Percentiles rank a stretch among this genome's conserved stretches.
Conservation (phyloP, 2,888 invertebrate species). For the Eupithecia tripunctaria region DNA sequence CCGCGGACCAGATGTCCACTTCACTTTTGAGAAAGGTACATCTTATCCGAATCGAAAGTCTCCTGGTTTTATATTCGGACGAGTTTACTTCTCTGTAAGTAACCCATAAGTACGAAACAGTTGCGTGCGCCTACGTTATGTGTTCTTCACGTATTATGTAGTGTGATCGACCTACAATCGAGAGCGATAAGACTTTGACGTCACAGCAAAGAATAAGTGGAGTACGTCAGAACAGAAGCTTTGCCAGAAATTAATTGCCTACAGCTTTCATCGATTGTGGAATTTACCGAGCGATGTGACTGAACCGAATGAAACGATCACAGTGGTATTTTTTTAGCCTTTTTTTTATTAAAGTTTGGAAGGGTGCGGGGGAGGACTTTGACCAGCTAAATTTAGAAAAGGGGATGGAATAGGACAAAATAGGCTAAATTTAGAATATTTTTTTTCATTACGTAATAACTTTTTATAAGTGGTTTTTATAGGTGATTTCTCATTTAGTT, state of each 20-base stretch:
- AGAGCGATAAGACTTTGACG: constrained; percentile 47
- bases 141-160: background rate
- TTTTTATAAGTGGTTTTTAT: background rate
- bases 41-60: no score
- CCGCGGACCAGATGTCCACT: no score
- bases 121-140: background rate
- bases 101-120: background rate
- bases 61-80: no score
- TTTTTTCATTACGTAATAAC: background rate
- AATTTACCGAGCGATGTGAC: constrained; percentile 22
- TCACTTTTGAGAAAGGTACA: no score
- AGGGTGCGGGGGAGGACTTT: no score
- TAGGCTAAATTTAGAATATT: background rate
- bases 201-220: constrained; percentile 43
- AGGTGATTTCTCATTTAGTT: no score
- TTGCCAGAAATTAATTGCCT: constrained; percentile 54
- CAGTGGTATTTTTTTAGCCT: no score
- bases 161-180: constrained; percentile 31
- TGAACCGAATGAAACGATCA: background rate
- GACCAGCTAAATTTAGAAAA: no score
- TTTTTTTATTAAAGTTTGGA: no score
- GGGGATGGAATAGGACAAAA: no score
- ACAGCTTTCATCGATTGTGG: constrained; percentile 44
- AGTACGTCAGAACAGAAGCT: constrained; percentile 42
- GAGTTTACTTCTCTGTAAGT: no score